A percentile compares a stretch with the other conserved stretches of the same genome.
These are phyloP conservation scores for Gymnorhina tibicen DNA, from an alignment of 2,113 vertebrate species.

Conservation along the genomic window DNA sequence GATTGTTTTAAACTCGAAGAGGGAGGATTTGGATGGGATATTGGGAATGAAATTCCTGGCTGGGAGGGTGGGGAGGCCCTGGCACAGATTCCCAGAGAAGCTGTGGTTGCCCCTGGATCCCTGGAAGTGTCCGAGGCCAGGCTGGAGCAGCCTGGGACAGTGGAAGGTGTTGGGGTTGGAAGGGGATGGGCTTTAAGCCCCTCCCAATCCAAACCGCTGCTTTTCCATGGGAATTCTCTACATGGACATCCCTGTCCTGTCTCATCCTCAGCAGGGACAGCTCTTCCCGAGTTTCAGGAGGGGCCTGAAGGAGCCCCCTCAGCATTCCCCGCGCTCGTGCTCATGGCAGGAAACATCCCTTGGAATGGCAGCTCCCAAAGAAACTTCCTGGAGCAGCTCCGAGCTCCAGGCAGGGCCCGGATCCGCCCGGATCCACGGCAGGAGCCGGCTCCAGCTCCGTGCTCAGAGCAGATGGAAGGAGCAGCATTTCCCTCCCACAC, in stretches of 20 bases:
- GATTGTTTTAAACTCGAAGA: neutral
- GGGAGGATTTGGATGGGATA: neutral
- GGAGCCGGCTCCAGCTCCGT: neutral
- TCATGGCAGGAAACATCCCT: neutral
- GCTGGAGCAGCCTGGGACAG: accelerated
- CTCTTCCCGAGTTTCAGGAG: neutral
- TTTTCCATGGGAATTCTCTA: neutral
- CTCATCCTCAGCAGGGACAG: neutral
- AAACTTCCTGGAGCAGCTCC: neutral
- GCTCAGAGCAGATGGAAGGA: neutral
- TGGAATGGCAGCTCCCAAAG: neutral
- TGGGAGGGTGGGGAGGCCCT: neutral
- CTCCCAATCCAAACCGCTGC: neutral
- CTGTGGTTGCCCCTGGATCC: neutral
- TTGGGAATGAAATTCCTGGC: neutral
- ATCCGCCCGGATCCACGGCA: neutral
- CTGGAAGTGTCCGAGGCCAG: neutral
- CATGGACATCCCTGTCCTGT: accelerated
- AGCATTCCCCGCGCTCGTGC: neutral
- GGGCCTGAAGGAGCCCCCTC: neutral
- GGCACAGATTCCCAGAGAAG: neutral
- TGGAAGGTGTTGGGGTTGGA: neutral
- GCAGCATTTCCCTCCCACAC: neutral
- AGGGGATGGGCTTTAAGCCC: neutral
- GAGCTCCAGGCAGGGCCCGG: neutral